These are phyloP conservation scores for Baronia brevicornis DNA, from an alignment of 2,888 invertebrate genomes.

Conservation along the genomic window DNA sequence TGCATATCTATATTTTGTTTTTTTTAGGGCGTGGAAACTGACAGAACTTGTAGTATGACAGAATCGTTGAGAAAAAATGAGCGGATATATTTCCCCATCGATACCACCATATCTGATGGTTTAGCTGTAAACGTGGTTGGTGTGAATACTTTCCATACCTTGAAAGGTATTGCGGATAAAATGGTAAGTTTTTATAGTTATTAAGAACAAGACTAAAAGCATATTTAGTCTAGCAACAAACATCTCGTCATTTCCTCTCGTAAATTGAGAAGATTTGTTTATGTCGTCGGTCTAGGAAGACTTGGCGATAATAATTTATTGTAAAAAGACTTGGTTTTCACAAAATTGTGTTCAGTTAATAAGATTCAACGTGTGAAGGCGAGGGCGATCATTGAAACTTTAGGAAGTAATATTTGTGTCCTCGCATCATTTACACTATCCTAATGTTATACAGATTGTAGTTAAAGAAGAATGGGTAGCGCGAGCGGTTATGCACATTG, in stretches of 20 bases:
- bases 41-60: slow-evolving; percentile 55
- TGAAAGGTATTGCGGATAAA: slow-evolving; percentile 59
- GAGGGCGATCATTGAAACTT: too few relatives aligned
- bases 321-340: too few relatives aligned
- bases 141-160: slow-evolving; percentile 54
- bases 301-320: too few relatives aligned
- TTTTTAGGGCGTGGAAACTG: slow-evolving; percentile 56
- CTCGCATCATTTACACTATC: too few relatives aligned
- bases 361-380: too few relatives aligned
- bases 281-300: neutral
- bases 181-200: slow-evolving; percentile 37
- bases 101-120: slow-evolving; percentile 88
- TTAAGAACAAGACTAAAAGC: neutral
- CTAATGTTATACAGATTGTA: slow-evolving; percentile 66
- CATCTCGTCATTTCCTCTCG: too few relatives aligned
- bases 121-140: slow-evolving; percentile 65
- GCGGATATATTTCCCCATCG: slow-evolving; percentile 78
- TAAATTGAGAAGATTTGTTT: neutral
- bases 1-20: neutral
- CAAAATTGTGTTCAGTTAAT: too few relatives aligned
- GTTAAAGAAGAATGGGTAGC: slow-evolving; percentile 91
- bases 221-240: neutral
- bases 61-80: slow-evolving; percentile 78
- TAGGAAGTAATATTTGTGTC: too few relatives aligned
- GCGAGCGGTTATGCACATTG: slow-evolving; percentile 83